Conservation (phyloP, 1,140 invertebrate genomes). For the Hycleus cichorii region DNA sequence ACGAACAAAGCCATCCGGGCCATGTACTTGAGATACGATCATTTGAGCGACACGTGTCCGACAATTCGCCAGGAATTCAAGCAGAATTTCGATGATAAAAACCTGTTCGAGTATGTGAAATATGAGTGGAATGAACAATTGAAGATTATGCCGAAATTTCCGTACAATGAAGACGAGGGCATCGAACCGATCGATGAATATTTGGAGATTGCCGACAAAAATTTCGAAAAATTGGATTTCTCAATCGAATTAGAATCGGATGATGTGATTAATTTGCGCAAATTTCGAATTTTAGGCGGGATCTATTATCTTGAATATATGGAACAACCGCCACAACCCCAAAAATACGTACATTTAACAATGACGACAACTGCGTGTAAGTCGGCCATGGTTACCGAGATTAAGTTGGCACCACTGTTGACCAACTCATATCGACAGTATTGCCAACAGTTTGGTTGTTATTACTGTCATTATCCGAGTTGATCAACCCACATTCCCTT, state of each 20-base stretch:
- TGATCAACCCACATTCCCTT: not conserved
- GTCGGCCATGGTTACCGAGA: slow-evolving; percentile 6
- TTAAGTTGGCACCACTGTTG: not conserved
- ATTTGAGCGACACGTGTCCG: slow-evolving; percentile 45
- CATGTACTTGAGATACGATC: slow-evolving; percentile 55
- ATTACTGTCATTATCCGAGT: no score
- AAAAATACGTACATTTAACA: slow-evolving; percentile 41
- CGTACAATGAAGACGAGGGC: not conserved
- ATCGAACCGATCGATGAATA: not conserved
- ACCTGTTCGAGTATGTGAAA: slow-evolving; percentile 16
- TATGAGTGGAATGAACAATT: slow-evolving; percentile 19
- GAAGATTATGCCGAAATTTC: not conserved
- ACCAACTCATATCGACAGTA: not conserved
- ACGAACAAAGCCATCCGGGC: slow-evolving; percentile 50
- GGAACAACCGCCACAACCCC: slow-evolving; percentile 58
- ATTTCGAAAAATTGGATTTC: no score
- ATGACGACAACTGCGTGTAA: slow-evolving; percentile 44
- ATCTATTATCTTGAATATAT: slow-evolving; percentile 57
- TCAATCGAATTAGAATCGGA: slow-evolving; percentile 32
- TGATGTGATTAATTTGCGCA: slow-evolving; percentile 52
- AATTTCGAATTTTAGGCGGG: slow-evolving; percentile 56
- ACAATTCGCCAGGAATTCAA: not conserved
- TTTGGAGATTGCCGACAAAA: no score
- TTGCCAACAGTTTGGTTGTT: no score
- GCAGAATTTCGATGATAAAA: not conserved